Conservation (phyloP, 1,140 invertebrate genomes). For the Cherax destructor region DNA sequence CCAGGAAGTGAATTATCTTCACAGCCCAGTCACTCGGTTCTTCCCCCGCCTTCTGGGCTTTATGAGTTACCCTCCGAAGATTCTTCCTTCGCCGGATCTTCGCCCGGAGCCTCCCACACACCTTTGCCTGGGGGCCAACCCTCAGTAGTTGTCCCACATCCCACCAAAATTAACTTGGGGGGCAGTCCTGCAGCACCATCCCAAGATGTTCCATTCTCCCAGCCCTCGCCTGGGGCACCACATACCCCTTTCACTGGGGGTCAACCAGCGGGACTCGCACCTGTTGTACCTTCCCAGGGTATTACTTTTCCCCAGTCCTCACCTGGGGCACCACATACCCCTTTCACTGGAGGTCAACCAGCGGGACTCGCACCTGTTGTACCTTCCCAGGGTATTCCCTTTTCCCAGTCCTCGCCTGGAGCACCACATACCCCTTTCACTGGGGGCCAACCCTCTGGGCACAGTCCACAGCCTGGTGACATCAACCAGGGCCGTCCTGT, state of each 20-base stretch:
- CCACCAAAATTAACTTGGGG: no score
- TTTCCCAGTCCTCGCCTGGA: background rate
- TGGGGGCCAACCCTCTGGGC: background rate
- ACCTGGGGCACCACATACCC: background rate
- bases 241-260: background rate
- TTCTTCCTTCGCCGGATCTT: background rate
- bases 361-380: background rate
- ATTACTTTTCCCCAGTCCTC: background rate
- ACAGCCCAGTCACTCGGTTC: no score
- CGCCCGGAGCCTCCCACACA: background rate
- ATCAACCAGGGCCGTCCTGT: slow-evolving; percentile 32
- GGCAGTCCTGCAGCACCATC: background rate
- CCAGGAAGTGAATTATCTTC: no score
- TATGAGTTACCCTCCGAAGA: no score
- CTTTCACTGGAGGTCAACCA: background rate
- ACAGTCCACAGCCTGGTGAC: slow-evolving; percentile 26
- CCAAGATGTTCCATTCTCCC: background rate
- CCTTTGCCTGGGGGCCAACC: background rate
- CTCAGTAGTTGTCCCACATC: background rate
- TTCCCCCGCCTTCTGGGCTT: no score
- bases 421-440: background rate
- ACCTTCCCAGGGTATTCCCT: background rate
- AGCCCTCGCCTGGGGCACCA: background rate
- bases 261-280: background rate
- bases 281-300: background rate